These are phyloP conservation scores for Riparia riparia DNA, from an alignment of 2,113 vertebrate genomes.

Conservation along the genomic window DNA sequence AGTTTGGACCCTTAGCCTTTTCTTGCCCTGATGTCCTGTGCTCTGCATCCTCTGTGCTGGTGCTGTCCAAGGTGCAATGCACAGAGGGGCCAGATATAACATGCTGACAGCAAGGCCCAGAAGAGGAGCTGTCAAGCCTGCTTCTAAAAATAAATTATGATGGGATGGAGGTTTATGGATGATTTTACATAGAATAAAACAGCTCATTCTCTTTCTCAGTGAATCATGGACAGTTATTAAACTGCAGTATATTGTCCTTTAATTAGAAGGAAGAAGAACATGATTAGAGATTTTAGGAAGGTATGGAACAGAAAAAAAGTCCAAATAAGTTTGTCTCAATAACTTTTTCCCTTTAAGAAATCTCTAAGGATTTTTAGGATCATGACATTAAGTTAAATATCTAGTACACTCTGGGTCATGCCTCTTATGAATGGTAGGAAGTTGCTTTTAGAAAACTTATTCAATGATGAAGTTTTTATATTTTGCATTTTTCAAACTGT, in stretches of 20 bases:
- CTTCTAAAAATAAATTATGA: constrained; percentile 22
- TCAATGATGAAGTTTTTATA: background rate
- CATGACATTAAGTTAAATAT: background rate
- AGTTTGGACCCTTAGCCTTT: background rate
- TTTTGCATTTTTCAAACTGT: background rate
- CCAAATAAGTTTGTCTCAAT: background rate
- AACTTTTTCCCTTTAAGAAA: background rate
- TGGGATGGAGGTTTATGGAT: background rate
- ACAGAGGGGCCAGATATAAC: background rate
- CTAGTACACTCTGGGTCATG: background rate
- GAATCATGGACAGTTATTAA: background rate
- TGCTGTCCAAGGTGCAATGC: background rate
- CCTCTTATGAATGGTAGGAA: background rate
- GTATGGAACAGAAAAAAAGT: background rate
- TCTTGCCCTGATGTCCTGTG: background rate
- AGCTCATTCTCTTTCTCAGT: constrained; percentile 24
- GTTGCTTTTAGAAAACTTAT: background rate
- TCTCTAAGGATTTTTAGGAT: background rate
- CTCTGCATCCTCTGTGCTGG: background rate
- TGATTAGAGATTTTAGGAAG: background rate
- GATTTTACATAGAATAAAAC: background rate
- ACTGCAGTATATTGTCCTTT: background rate
- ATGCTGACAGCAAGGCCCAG: background rate
- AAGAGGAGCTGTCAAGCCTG: constrained; percentile 13
- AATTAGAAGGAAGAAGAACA: constrained; percentile 6